These are phyloP conservation scores for Hydropsyche tenuis DNA, from an alignment of 1,140 invertebrate genomes.

Conservation along the genomic window DNA sequence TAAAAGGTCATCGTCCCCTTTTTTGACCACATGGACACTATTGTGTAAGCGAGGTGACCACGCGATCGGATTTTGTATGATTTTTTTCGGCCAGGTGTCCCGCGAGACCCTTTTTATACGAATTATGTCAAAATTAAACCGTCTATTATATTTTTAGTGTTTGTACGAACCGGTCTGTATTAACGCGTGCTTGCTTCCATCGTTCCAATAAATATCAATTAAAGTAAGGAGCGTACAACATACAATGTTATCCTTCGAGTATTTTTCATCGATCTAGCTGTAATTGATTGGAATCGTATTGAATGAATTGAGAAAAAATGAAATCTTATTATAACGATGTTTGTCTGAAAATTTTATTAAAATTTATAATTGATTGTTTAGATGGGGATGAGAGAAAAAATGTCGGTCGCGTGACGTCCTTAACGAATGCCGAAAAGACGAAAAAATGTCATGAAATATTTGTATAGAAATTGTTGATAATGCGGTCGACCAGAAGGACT, in stretches of 20 bases:
- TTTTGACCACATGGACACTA: neutral
- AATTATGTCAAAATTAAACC: conserved; percentile 12
- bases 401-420: conserved; percentile 8
- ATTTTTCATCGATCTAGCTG: too few relatives aligned
- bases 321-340: too few relatives aligned
- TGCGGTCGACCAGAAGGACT: conserved; percentile 20
- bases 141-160: neutral
- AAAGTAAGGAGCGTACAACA: neutral
- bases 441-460: conserved; percentile 33
- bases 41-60: neutral
- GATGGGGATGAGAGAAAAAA: neutral
- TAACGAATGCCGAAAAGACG: conserved; percentile 5
- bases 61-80: neutral
- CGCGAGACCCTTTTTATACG: conserved; percentile 3
- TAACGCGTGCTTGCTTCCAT: conserved; percentile 6
- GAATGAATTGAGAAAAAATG: too few relatives aligned
- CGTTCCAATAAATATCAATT: neutral
- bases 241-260: neutral
- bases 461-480: conserved; percentile 39
- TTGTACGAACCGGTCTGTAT: neutral
- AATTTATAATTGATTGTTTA: conserved; percentile 18
- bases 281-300: too few relatives aligned
- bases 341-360: neutral
- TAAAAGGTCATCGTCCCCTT: neutral
- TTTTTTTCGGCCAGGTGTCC: conserved; percentile 10